Percentiles rank a stretch among this genome's conserved stretches.
Conservation (phyloP, 92 coral and sea anemone species). For the Ricordea florida region DNA sequence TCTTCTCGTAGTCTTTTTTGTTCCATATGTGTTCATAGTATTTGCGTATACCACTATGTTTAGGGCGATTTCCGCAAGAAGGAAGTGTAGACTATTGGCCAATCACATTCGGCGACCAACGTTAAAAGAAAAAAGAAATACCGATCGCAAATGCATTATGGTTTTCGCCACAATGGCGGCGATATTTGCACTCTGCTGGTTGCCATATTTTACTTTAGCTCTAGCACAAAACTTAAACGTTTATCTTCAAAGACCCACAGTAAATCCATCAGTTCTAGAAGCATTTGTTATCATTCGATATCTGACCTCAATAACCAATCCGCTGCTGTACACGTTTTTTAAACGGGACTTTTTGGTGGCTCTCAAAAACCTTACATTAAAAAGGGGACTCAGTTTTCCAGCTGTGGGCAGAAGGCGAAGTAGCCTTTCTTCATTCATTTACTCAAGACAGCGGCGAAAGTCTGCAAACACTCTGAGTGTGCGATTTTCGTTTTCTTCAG, state of each 20-base stretch:
- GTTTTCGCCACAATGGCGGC: slow-evolving; percentile 62
- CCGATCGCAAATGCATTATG: slow-evolving; percentile 33
- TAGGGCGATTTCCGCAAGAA: slow-evolving; percentile 33
- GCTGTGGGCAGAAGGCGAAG: no score
- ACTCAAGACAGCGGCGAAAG: no score
- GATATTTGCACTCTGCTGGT: slow-evolving; percentile 50
- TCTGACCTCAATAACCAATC: slow-evolving; percentile 48
- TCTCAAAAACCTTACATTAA: background rate
- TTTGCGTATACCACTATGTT: slow-evolving; percentile 69
- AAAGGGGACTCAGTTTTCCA: background rate
- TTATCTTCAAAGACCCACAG: background rate
- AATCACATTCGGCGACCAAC: background rate
- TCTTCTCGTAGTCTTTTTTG: slow-evolving; percentile 55
- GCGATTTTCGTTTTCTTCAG: no score
- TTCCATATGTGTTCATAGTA: slow-evolving; percentile 68
- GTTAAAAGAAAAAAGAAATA: background rate
- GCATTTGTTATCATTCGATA: slow-evolving; percentile 37
- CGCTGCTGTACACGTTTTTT: slow-evolving; percentile 61
- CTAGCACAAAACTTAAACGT: background rate
- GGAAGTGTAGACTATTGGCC: background rate
- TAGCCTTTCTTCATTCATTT: no score
- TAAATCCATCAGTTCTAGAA: background rate
- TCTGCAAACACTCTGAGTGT: no score
- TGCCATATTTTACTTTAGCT: slow-evolving; percentile 52
- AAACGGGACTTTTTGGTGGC: slow-evolving; percentile 66